A percentile compares a stretch with the other conserved stretches of the same genome.
These are phyloP conservation scores for Drosophila lacteicornis DNA, from an alignment of 1,140 invertebrate genomes.

Conservation along the genomic window DNA sequence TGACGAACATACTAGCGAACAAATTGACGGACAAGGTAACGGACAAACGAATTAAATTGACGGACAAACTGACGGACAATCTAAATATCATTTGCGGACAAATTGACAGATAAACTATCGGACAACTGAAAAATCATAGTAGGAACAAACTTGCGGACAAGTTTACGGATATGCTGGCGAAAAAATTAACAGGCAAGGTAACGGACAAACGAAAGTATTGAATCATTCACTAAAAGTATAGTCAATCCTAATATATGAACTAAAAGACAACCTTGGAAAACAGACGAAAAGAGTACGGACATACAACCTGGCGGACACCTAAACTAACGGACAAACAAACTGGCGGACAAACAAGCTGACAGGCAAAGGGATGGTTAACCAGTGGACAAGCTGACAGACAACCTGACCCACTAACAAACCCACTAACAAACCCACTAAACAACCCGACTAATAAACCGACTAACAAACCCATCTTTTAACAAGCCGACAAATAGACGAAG, in stretches of 20 bases:
- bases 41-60: background rate
- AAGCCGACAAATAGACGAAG: background rate
- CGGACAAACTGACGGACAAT: background rate
- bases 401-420: slow-evolving; percentile 6
- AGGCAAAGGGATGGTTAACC: slow-evolving; percentile 7
- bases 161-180: background rate
- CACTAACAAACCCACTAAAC: background rate
- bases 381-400: background rate
- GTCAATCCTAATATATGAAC: background rate
- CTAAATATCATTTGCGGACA: background rate
- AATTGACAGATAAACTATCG: background rate
- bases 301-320: background rate
- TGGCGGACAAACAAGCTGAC: background rate
- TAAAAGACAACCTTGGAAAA: background rate
- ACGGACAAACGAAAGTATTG: background rate
- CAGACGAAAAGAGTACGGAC: too few relatives aligned
- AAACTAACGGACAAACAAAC: background rate
- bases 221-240: background rate
- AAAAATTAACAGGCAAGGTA: background rate
- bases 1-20: background rate
- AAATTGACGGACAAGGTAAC: too few relatives aligned
- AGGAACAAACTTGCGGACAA: too few relatives aligned
- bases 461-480: slow-evolving; percentile 1
- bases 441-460: slow-evolving; percentile 4
- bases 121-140: background rate